Conservation (phyloP, 2,797 vertebrate species). For the Chelmon rostratus region DNA sequence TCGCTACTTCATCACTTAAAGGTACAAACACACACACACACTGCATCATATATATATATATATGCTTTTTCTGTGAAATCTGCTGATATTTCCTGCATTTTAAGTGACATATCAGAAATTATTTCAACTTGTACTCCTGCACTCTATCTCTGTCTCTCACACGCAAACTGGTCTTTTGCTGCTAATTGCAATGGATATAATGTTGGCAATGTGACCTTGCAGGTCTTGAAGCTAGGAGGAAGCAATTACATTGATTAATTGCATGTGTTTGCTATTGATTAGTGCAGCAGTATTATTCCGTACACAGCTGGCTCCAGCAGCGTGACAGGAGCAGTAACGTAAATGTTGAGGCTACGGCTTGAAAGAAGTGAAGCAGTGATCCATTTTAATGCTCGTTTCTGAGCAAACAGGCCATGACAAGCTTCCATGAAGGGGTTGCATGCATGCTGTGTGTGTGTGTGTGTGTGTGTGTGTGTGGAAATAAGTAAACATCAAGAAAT, state of each 20-base stretch:
- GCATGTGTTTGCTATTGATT: conserved; percentile 68
- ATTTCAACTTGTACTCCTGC: not conserved
- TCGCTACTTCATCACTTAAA: conserved; percentile 11
- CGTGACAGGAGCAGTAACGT: conserved; percentile 13
- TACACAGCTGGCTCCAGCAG: conserved; percentile 34
- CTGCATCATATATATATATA: not conserved
- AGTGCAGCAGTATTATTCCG: conserved; percentile 41
- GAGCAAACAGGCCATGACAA: conserved; percentile 36
- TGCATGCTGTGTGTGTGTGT: not conserved
- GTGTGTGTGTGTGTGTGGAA: conserved; percentile 4
- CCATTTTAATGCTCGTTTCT: conserved; percentile 28
- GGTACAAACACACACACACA: conserved; percentile 1
- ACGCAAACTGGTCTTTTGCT: not conserved
- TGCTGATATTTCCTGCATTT: conserved; percentile 2
- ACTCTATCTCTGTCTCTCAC: not conserved
- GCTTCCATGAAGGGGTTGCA: not conserved
- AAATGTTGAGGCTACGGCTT: conserved; percentile 13
- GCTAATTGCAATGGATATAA: conserved; percentile 42
- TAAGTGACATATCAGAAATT: not conserved
- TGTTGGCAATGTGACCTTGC: conserved; percentile 53
- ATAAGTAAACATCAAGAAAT: conserved; percentile 45
- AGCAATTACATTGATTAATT: conserved; percentile 78
- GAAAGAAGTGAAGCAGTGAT: conserved; percentile 17
- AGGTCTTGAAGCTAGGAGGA: conserved; percentile 47
- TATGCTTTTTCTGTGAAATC: not conserved